Percentiles rank a stretch among this genome's conserved stretches.
Evolutionary conservation across 2,797 vertebrate genomes (phyloP).

Genomic region (Leucoraja ocellata): DNA sequence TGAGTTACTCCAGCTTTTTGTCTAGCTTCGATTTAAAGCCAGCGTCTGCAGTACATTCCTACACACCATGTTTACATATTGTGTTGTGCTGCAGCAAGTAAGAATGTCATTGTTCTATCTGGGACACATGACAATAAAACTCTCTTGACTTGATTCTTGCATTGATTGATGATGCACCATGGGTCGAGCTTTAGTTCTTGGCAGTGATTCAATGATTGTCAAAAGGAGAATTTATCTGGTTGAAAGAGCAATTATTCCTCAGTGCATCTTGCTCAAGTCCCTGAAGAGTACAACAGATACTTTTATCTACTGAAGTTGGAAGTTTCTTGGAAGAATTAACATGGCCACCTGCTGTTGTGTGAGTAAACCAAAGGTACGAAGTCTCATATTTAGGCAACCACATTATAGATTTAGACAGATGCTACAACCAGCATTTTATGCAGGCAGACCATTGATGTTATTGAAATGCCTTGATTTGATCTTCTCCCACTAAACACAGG

Average conservation of each 20-base stretch:
- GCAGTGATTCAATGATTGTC: background rate
- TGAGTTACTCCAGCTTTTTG: too few relatives aligned
- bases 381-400: background rate
- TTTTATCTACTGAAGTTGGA: background rate
- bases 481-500: background rate
- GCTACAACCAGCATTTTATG: background rate
- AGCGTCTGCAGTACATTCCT: too few relatives aligned
- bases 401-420: background rate
- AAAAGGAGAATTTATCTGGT: too few relatives aligned
- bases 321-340: background rate
- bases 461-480: background rate
- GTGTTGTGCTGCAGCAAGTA: too few relatives aligned
- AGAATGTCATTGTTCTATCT: too few relatives aligned
- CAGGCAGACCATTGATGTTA: background rate
- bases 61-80: too few relatives aligned
- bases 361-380: background rate
- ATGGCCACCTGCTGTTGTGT: background rate
- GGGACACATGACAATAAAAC: too few relatives aligned
- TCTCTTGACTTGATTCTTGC: too few relatives aligned
- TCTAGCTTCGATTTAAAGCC: too few relatives aligned
- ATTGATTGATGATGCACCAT: too few relatives aligned
- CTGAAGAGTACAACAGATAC: background rate
- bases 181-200: background rate
- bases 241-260: background rate
- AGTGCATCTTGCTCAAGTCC: background rate